Evolutionary conservation across 2,888 invertebrate species (phyloP).

Genomic region (Apantesis nais): DNA sequence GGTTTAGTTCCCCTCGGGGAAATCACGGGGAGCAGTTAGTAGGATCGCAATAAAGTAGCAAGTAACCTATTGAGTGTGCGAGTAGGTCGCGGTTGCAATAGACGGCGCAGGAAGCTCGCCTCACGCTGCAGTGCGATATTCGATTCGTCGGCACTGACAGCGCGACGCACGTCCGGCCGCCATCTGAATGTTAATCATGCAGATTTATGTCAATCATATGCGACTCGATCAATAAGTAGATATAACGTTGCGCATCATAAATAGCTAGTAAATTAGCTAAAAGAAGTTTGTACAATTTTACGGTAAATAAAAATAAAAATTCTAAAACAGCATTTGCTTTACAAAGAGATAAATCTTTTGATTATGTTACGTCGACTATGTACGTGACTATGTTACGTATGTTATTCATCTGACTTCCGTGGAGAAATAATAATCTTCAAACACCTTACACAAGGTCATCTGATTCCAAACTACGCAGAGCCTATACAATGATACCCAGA

Average conservation of each 20-base stretch:
- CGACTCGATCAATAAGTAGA: conserved; percentile 7
- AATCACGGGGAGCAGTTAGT: neutral
- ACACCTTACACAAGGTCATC: no score
- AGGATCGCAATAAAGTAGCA: conserved; percentile 5
- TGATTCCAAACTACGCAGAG: no score
- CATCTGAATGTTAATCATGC: conserved; percentile 50
- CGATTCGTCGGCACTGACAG: conserved; percentile 75
- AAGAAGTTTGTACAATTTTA: neutral
- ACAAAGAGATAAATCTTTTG: neutral
- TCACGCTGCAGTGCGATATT: conserved; percentile 66
- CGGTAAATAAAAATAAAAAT: neutral
- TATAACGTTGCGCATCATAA: neutral
- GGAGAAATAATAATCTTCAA: no score
- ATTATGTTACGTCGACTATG: neutral
- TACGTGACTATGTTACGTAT: no score
- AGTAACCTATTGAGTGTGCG: conserved; percentile 67
- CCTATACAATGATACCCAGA: no score
- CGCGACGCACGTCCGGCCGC: conserved; percentile 73
- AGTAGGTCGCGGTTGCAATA: conserved; percentile 61
- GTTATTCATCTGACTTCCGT: neutral
- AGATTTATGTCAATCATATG: conserved; percentile 19
- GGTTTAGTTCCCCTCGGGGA: conserved; percentile 3
- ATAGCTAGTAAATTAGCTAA: neutral
- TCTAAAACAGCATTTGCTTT: neutral
- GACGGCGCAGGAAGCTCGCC: conserved; percentile 65